Percentiles rank a stretch among this genome's conserved stretches.
Evolutionary conservation across 1,140 invertebrate species (phyloP).

Genomic region (Lordiphosa clarofinis): DNA sequence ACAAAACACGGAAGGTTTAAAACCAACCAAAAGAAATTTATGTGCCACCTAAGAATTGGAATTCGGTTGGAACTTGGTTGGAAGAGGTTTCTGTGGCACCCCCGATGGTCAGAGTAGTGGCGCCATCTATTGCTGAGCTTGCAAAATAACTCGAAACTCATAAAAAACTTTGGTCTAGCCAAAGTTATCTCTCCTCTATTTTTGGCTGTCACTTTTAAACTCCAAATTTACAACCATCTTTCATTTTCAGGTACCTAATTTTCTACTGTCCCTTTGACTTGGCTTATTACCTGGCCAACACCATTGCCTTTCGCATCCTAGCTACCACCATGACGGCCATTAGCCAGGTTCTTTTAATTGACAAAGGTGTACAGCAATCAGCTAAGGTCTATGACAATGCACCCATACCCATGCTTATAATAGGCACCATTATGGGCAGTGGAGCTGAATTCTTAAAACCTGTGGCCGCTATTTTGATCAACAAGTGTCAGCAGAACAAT

Average conservation of each 20-base stretch:
- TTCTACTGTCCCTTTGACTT: slow-evolving; percentile 57
- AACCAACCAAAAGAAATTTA: no score
- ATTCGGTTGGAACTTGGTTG: no score
- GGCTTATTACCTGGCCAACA: slow-evolving; percentile 20
- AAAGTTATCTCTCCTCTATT: no score
- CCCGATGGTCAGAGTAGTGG: no score
- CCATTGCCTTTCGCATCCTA: slow-evolving; percentile 34
- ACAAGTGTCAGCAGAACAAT: slow-evolving; percentile 44
- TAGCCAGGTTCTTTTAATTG: slow-evolving; percentile 55
- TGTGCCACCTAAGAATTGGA: no score
- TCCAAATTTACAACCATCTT: neutral
- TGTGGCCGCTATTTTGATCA: slow-evolving; percentile 45
- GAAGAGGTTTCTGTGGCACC: no score
- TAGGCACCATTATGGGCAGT: slow-evolving; percentile 58
- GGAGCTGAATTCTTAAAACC: slow-evolving; percentile 57
- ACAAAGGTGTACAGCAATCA: slow-evolving; percentile 36
- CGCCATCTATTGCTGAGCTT: no score
- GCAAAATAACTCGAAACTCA: no score
- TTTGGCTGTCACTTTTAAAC: no score
- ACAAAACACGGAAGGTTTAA: no score
- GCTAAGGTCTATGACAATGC: slow-evolving; percentile 36
- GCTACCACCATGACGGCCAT: slow-evolving; percentile 36
- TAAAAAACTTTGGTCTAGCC: no score
- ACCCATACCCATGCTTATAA: slow-evolving; percentile 43
- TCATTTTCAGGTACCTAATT: slow-evolving; percentile 38